phyloP scores from a whole-genome alignment of 2,797 vertebrate genomes.

The Loriculus beryllinus region DNA sequence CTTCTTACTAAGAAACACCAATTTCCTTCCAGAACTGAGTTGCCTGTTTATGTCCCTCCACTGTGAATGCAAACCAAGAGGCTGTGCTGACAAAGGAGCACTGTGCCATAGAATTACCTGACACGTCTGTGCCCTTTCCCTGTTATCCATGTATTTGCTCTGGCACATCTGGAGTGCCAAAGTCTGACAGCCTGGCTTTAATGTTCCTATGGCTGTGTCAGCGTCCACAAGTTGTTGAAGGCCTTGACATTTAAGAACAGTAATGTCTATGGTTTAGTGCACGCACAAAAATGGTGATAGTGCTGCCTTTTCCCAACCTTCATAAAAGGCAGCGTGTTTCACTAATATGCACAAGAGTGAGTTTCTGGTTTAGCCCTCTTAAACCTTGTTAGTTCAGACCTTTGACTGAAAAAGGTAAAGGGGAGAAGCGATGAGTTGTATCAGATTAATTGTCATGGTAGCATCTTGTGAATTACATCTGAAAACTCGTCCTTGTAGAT shows the following conservation, averaged over 20 bases:
- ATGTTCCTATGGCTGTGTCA: background rate
- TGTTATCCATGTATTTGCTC: background rate
- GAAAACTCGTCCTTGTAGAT: background rate
- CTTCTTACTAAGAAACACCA: background rate
- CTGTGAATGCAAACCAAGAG: background rate
- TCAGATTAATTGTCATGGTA: background rate
- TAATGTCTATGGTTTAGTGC: background rate
- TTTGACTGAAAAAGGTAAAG: background rate
- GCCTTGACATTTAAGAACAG: background rate
- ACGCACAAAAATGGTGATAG: background rate
- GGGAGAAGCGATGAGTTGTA: background rate
- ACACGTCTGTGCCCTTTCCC: background rate
- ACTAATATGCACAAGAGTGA: background rate
- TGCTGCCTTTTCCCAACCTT: background rate
- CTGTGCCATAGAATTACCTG: background rate
- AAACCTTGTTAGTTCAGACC: background rate
- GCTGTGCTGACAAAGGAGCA: background rate
- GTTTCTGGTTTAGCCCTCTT: background rate
- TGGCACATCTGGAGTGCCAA: background rate
- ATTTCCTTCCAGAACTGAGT: background rate
- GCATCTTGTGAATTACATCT: background rate
- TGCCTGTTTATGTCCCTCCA: background rate
- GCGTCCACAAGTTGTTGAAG: background rate
- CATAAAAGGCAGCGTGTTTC: rapidly evolving
- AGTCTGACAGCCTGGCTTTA: background rate